Percentiles rank a stretch among this genome's conserved stretches.
phyloP scores from a whole-genome alignment of 2,797 vertebrate genomes.

The Channa striata region DNA sequence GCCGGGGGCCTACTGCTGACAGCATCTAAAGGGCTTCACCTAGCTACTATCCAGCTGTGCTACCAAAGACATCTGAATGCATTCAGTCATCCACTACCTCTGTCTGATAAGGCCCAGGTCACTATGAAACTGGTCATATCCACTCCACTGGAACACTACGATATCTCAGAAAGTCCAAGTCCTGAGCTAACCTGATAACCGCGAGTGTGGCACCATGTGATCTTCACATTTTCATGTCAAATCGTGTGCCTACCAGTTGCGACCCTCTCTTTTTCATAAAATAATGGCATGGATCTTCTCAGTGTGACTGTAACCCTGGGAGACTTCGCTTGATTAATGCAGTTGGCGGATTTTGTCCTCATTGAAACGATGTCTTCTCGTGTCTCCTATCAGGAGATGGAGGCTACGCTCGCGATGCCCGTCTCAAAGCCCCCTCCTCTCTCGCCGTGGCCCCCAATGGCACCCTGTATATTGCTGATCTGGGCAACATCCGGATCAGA shows the following conservation, averaged over 20 bases:
- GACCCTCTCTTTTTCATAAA: constrained; percentile 18
- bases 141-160: constrained; percentile 46
- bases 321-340: constrained; percentile 17
- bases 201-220: constrained; percentile 44
- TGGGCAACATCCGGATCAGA: constrained; percentile 94
- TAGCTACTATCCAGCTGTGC: constrained; percentile 60
- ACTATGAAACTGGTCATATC: constrained; percentile 72
- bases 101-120: constrained; percentile 73
- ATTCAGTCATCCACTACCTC: constrained; percentile 58
- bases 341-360: constrained; percentile 29
- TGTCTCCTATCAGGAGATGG: constrained; percentile 87
- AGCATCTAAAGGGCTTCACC: constrained; percentile 76
- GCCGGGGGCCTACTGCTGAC: constrained; percentile 66
- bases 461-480: constrained; percentile 93
- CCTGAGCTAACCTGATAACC: constrained; percentile 75
- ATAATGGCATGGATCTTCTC: constrained; percentile 31
- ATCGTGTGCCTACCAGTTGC: constrained; percentile 17
- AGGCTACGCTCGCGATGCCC: constrained; percentile 94
- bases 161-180: constrained; percentile 51
- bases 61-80: constrained; percentile 65
- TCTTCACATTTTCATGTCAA: constrained; percentile 36
- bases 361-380: constrained; percentile 28
- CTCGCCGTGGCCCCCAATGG: constrained; percentile 93
- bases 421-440: constrained; percentile 94
- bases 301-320: constrained; percentile 13